Evolutionary conservation across 2,888 invertebrate genomes (phyloP).

Genomic region (Ferrisia virgata): DNA sequence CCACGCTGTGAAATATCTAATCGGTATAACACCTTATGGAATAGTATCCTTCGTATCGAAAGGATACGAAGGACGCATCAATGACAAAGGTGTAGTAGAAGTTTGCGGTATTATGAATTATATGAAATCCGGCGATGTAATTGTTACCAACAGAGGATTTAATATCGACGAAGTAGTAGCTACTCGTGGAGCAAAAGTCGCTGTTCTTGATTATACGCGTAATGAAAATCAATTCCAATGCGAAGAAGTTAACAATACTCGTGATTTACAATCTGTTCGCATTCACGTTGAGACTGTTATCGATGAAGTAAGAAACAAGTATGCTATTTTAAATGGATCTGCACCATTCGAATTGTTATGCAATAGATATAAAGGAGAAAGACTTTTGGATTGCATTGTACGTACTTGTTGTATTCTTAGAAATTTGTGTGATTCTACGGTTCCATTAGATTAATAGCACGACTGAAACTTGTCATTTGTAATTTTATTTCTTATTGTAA

Average conservation of each 20-base stretch:
- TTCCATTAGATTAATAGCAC: too few species aligned
- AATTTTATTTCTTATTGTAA: too few species aligned
- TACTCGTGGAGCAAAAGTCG: not conserved
- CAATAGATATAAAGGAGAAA: too few species aligned
- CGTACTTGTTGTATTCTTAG: too few species aligned
- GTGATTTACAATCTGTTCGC: constrained; percentile 1
- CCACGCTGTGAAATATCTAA: constrained; percentile 50
- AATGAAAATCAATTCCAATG: not conserved
- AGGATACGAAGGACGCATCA: constrained; percentile 52
- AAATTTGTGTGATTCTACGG: too few species aligned
- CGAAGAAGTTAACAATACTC: constrained; percentile 14
- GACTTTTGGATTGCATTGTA: too few species aligned
- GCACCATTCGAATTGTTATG: not conserved
- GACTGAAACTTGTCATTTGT: too few species aligned
- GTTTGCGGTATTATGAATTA: constrained; percentile 48
- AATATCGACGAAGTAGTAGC: constrained; percentile 48
- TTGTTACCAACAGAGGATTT: constrained; percentile 50
- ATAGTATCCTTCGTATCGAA: constrained; percentile 52
- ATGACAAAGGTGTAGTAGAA: constrained; percentile 49
- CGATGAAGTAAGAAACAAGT: too few species aligned
- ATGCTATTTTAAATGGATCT: too few species aligned
- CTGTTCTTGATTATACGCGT: not conserved
- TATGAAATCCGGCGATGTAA: constrained; percentile 47
- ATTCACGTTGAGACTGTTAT: constrained; percentile 42
- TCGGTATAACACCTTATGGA: constrained; percentile 51